Evolutionary conservation across 2,888 invertebrate species (phyloP).

Genomic region (Apodemia duryi): DNA sequence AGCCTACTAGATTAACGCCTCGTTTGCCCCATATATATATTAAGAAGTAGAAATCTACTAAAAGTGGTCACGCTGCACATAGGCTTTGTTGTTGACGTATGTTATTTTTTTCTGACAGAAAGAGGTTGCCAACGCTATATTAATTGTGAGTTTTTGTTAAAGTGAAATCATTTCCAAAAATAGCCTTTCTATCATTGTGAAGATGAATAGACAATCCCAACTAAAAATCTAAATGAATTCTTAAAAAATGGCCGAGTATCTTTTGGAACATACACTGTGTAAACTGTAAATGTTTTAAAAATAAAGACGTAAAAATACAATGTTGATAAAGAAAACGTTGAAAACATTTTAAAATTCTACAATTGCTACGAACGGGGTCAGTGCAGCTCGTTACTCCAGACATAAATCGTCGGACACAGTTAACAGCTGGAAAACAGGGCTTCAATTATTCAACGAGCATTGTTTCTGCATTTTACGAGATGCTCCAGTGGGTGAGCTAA

Average conservation of each 20-base stretch:
- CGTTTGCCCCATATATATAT: too few relatives aligned
- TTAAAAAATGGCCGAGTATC: background rate
- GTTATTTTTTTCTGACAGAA: too few relatives aligned
- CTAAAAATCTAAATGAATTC: too few relatives aligned
- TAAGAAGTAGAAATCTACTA: too few relatives aligned
- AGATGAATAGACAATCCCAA: too few relatives aligned
- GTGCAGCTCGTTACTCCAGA: constrained; percentile 29
- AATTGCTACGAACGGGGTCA: constrained; percentile 28
- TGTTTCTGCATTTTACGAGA: constrained; percentile 55
- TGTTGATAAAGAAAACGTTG: constrained; percentile 13
- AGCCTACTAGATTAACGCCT: too few relatives aligned
- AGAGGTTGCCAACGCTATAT: too few relatives aligned
- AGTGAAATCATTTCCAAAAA: too few relatives aligned
- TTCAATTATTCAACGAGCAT: constrained; percentile 52
- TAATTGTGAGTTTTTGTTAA: too few relatives aligned
- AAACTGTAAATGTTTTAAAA: background rate
- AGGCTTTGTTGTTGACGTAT: too few relatives aligned
- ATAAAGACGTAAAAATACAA: constrained; percentile 5
- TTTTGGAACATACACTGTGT: background rate
- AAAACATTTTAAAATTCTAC: constrained; percentile 23
- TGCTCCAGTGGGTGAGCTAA: constrained; percentile 42
- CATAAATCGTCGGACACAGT: constrained; percentile 39
- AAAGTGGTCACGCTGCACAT: too few relatives aligned
- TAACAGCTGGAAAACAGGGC: constrained; percentile 44
- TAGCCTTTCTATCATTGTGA: too few relatives aligned